Conservation (phyloP, 2,113 vertebrate genomes). For the Camelus dromedarius region DNA sequence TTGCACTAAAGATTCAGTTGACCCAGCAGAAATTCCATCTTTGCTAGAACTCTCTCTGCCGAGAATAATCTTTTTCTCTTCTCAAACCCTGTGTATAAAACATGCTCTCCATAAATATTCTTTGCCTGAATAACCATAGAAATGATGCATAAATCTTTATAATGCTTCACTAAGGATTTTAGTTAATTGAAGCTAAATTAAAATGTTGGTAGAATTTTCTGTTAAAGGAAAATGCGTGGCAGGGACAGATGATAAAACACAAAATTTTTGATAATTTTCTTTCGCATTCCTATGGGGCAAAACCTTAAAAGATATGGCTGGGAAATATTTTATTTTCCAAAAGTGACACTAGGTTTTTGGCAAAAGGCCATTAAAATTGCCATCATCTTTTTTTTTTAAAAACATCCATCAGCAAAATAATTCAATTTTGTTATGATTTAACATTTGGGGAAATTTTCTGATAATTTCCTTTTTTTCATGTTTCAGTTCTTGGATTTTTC, state of each 20-base stretch:
- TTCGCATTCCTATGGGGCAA: conserved; percentile 50
- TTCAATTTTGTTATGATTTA: conserved; percentile 64
- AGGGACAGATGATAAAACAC: background rate
- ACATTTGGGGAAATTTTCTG: background rate
- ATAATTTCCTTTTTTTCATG: background rate
- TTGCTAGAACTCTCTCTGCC: background rate
- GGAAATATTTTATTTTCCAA: conserved; percentile 44
- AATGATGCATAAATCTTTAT: conserved; percentile 56
- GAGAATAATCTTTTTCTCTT: background rate
- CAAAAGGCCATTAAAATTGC: background rate
- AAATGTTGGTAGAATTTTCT: conserved; percentile 51
- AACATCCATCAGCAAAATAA: background rate
- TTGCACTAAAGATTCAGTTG: conserved; percentile 17
- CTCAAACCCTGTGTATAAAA: background rate
- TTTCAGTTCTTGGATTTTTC: conserved; percentile 56
- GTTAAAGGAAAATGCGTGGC: conserved; percentile 55
- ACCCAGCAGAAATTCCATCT: conserved; percentile 43
- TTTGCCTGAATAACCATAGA: background rate
- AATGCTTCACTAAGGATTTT: background rate
- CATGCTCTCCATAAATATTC: background rate
- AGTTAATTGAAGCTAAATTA: conserved; percentile 67
- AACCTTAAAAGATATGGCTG: conserved; percentile 17
- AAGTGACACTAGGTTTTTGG: conserved; percentile 56
- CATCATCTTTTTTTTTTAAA: background rate
- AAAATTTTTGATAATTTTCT: background rate